A percentile compares a stretch with the other conserved stretches of the same genome.
phyloP scores from a whole-genome alignment of 2,113 vertebrate species.

The Syrrhaptes paradoxus region DNA sequence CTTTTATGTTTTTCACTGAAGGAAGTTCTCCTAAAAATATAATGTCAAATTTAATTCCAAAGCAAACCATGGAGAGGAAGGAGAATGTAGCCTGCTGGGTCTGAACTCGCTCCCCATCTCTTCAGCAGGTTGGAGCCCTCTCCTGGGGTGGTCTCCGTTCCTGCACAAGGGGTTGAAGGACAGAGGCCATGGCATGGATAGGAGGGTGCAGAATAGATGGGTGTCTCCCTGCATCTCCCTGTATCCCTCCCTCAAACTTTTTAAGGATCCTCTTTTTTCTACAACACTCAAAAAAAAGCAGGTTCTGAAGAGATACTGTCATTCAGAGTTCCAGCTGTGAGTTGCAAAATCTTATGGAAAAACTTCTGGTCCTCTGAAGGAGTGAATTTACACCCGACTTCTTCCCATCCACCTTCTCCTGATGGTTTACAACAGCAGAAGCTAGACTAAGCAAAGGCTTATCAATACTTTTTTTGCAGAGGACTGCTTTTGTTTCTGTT shows the following conservation, averaged over 20 bases:
- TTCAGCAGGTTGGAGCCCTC: background rate
- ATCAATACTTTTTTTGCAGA: background rate
- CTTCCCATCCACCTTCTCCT: background rate
- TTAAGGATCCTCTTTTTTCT: background rate
- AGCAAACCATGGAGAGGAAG: background rate
- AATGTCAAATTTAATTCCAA: background rate
- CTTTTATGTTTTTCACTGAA: background rate
- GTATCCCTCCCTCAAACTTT: background rate
- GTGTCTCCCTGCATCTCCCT: background rate
- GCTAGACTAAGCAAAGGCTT: background rate
- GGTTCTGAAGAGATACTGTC: background rate
- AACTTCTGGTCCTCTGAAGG: background rate
- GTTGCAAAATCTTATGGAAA: background rate
- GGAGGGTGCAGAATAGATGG: background rate
- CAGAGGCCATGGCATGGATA: background rate
- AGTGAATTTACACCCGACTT: background rate
- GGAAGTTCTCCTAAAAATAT: background rate
- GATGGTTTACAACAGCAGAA: background rate
- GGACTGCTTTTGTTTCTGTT: background rate
- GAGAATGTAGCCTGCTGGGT: background rate
- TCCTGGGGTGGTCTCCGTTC: background rate
- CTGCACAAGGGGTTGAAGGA: background rate
- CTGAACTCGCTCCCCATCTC: background rate
- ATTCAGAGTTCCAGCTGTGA: background rate
- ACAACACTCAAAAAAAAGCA: background rate